A percentile compares a stretch with the other conserved stretches of the same genome.
phyloP scores from a whole-genome alignment of 2,113 vertebrate genomes.

The Catharus minimus region DNA sequence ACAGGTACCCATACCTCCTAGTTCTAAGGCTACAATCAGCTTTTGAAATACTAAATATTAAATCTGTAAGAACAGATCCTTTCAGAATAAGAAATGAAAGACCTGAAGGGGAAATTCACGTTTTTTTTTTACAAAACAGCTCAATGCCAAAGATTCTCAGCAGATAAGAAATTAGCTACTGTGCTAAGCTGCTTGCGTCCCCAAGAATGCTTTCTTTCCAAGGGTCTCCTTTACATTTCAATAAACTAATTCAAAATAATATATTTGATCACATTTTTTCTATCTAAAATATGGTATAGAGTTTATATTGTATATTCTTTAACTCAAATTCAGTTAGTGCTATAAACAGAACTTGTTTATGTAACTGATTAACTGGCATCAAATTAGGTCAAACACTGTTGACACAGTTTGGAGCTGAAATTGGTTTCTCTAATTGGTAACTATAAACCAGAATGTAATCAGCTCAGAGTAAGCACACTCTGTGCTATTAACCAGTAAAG shows the following conservation, averaged over 20 bases:
- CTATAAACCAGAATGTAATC: slow-evolving; percentile 34
- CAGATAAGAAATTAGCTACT: background rate
- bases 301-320: background rate
- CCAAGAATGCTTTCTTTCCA: background rate
- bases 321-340: slow-evolving; percentile 13
- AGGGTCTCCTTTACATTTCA: background rate
- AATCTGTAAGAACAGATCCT: background rate
- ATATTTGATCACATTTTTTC: background rate
- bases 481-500: background rate
- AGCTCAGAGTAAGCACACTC: background rate
- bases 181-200: background rate
- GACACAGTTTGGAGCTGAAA: slow-evolving; percentile 35
- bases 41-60: background rate
- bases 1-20: background rate
- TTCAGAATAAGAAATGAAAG: background rate
- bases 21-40: background rate
- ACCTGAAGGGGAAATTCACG: background rate
- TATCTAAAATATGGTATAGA: background rate
- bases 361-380: slow-evolving; percentile 20
- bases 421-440: slow-evolving; percentile 58
- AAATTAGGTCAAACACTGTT: slow-evolving; percentile 44
- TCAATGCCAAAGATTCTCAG: background rate
- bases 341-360: slow-evolving; percentile 37
- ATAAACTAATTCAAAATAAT: background rate
- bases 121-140: background rate